Percentiles rank a stretch among this genome's conserved stretches.
These are phyloP conservation scores for Pandion haliaetus DNA, from an alignment of 2,113 vertebrate species.

Conservation along the genomic window DNA sequence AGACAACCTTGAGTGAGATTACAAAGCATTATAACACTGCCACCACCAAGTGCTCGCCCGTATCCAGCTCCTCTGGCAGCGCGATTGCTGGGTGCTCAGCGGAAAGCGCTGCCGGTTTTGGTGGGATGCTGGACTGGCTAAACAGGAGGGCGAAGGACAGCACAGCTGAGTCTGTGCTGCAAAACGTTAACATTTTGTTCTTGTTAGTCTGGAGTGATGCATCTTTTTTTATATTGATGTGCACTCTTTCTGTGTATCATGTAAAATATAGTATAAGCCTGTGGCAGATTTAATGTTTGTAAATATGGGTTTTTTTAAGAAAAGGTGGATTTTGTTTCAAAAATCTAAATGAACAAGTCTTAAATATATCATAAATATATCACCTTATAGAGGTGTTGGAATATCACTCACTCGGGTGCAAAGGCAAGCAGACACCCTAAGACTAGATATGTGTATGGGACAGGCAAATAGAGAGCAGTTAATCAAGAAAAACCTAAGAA, in stretches of 20 bases:
- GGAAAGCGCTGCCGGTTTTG: not conserved
- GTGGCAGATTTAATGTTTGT: slow-evolving; percentile 81
- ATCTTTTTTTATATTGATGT: slow-evolving; percentile 31
- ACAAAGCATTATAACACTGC: not conserved
- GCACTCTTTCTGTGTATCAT: slow-evolving; percentile 55
- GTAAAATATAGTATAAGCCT: slow-evolving; percentile 77
- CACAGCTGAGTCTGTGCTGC: not conserved
- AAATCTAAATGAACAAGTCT: slow-evolving; percentile 85
- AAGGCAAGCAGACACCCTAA: not conserved
- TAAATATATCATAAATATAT: slow-evolving; percentile 72
- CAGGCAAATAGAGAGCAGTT: not conserved
- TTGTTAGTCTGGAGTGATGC: not conserved
- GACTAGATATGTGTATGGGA: not conserved
- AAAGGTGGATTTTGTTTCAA: slow-evolving; percentile 98
- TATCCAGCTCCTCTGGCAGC: not conserved
- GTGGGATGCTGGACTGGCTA: not conserved
- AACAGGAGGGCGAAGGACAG: not conserved
- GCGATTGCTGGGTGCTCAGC: not conserved
- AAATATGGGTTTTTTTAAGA: slow-evolving; percentile 72
- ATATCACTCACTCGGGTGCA: slow-evolving; percentile 48
- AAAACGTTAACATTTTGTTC: not conserved
- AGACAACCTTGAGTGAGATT: not conserved
- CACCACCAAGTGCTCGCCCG: not conserved
- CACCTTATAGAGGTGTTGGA: slow-evolving; percentile 68
- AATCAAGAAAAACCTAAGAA: not conserved